A percentile compares a stretch with the other conserved stretches of the same genome.
Conservation (phyloP, 1,140 invertebrate genomes). For the Drosophila lacteicornis region DNA sequence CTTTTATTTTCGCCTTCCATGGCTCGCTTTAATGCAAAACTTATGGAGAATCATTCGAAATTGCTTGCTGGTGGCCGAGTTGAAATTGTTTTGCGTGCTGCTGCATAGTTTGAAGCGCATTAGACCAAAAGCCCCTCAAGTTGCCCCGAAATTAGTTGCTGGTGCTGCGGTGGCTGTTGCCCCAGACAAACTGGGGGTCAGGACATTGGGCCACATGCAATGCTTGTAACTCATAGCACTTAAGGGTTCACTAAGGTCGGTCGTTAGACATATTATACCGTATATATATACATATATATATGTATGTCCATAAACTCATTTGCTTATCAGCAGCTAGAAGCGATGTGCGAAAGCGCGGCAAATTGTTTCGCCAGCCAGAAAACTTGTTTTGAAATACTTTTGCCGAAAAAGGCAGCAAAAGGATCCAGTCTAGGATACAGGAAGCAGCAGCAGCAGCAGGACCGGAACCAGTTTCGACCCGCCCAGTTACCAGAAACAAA, state of each 20-base stretch:
- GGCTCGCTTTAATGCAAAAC: constrained; percentile 25
- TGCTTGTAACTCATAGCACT: constrained; percentile 49
- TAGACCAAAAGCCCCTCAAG: constrained; percentile 27
- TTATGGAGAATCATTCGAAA: constrained; percentile 44
- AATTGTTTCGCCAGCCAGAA: constrained; percentile 70
- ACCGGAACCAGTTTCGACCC: constrained; percentile 18
- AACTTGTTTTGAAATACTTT: constrained; percentile 82
- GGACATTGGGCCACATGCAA: constrained; percentile 40
- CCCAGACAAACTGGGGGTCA: constrained; percentile 30
- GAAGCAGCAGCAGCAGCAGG: constrained; percentile 14
- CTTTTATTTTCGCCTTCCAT: neutral
- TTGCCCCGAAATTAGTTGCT: constrained; percentile 40
- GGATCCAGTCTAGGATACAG: constrained; percentile 22
- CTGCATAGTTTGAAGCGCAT: constrained; percentile 69
- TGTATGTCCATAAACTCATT: constrained; percentile 73
- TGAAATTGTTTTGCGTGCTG: constrained; percentile 63
- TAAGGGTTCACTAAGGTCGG: constrained; percentile 40
- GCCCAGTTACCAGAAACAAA: constrained; percentile 77
- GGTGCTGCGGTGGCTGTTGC: constrained; percentile 17
- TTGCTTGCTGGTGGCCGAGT: constrained; percentile 30
- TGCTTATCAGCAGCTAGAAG: constrained; percentile 63
- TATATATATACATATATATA: neutral
- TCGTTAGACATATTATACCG: neutral
- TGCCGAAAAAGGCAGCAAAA: constrained; percentile 48
- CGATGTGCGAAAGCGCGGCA: constrained; percentile 53